Evolutionary conservation across 35 echinoderm and acorn worm species (phyloP).

Genomic region (Acanthaster planci): DNA sequence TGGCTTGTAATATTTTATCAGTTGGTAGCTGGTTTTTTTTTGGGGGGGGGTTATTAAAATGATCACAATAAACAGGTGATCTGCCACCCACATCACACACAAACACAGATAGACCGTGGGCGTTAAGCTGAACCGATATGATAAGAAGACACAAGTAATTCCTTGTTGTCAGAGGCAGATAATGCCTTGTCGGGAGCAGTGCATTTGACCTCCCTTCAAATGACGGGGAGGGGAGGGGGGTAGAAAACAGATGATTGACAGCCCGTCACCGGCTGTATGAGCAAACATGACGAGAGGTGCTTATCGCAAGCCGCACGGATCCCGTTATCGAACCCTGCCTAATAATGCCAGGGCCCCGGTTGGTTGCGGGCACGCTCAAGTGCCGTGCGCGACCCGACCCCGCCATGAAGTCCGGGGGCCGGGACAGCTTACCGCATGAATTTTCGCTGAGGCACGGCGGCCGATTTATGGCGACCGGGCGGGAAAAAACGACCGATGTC

Average conservation of each 20-base stretch:
- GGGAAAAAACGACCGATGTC: too few relatives aligned
- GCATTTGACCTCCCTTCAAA: neutral
- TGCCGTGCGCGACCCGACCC: too few relatives aligned
- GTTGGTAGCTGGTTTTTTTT: neutral
- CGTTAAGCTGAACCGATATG: neutral
- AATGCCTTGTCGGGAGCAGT: slow-evolving; percentile 16
- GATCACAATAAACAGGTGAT: neutral
- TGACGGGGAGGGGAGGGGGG: neutral
- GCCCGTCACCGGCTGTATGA: neutral
- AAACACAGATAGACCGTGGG: neutral
- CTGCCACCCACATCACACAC: neutral
- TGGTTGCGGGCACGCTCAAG: too few relatives aligned
- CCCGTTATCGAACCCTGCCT: slow-evolving; percentile 1
- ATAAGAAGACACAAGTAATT: neutral
- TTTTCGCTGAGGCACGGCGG: too few relatives aligned
- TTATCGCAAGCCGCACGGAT: slow-evolving; percentile 7
- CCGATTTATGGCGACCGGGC: too few relatives aligned
- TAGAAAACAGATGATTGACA: slow-evolving; percentile 3
- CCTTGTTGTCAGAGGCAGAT: slow-evolving; percentile 8
- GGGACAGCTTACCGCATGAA: too few relatives aligned
- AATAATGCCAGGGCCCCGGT: too few relatives aligned
- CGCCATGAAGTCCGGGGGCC: too few relatives aligned
- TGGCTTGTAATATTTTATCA: neutral
- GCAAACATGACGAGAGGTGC: slow-evolving; percentile 4
- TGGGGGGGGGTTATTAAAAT: neutral